Conservation (phyloP, 2,113 vertebrate species). For the Pithys albifrons region DNA sequence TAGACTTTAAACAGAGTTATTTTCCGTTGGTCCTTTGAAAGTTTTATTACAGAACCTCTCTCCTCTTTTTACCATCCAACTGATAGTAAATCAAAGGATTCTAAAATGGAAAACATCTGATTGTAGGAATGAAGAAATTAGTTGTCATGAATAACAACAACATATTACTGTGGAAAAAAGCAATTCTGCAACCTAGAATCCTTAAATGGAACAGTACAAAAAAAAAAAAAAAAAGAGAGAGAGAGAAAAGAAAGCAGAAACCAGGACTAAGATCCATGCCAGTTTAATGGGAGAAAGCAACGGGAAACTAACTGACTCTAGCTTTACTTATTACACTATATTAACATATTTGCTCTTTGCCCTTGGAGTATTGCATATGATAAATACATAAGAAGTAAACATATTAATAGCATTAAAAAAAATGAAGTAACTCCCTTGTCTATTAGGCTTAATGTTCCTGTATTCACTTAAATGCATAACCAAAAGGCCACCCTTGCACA, state of each 20-base stretch:
- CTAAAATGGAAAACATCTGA: slow-evolving; percentile 5
- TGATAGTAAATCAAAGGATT: slow-evolving; percentile 31
- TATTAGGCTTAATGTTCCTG: background rate
- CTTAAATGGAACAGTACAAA: background rate
- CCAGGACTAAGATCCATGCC: background rate
- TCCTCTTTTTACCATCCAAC: background rate
- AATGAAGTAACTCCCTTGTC: background rate
- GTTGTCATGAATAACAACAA: background rate
- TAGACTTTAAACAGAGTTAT: background rate
- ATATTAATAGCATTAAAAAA: background rate
- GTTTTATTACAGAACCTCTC: background rate
- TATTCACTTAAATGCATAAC: background rate
- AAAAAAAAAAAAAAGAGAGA: no score
- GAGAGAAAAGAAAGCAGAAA: background rate
- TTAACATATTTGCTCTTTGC: background rate
- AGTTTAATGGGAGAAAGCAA: background rate
- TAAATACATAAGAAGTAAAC: background rate
- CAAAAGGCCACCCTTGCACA: background rate
- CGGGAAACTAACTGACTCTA: background rate
- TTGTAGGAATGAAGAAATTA: background rate
- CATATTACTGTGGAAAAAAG: background rate
- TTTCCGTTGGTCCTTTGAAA: slow-evolving; percentile 8
- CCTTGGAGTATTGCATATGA: background rate
- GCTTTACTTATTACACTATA: background rate
- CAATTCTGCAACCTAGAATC: background rate